Percentiles rank a stretch among this genome's conserved stretches.
phyloP scores from a whole-genome alignment of 2,888 invertebrate genomes.

The Andrena chrysosceles region DNA sequence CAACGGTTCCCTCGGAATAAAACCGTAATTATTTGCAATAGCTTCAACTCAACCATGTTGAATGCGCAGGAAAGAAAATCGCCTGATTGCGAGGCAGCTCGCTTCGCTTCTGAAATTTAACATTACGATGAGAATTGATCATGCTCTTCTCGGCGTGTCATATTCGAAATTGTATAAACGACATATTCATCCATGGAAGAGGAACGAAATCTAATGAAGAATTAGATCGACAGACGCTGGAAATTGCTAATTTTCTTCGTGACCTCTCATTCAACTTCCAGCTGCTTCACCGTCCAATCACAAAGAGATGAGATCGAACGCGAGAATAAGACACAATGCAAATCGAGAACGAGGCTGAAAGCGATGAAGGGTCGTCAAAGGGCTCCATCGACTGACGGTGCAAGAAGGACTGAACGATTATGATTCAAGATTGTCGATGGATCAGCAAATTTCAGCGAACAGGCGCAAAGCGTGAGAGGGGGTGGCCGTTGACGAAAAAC shows the following conservation, averaged over 20 bases:
- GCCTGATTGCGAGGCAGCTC: neutral
- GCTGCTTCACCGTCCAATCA: neutral
- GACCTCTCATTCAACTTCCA: neutral
- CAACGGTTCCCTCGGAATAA: conserved; percentile 35
- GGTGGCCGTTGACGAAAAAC: conserved; percentile 23
- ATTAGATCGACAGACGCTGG: neutral
- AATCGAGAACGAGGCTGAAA: neutral
- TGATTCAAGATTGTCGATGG: conserved; percentile 37
- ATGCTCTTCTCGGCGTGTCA: neutral
- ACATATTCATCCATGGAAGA: neutral
- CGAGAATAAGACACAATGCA: neutral
- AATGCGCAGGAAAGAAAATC: conserved; percentile 16
- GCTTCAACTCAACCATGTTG: conserved; percentile 20
- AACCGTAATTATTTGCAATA: conserved; percentile 41
- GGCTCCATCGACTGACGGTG: conserved; percentile 1
- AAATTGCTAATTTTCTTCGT: neutral
- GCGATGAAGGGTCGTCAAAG: conserved; percentile 1
- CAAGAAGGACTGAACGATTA: conserved; percentile 23
- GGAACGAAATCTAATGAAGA: too few relatives aligned
- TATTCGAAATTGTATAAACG: neutral
- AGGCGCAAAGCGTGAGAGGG: neutral
- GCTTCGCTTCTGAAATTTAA: conserved; percentile 1
- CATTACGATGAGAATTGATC: conserved; percentile 29
- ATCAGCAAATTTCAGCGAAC: conserved; percentile 51
- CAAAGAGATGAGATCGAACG: neutral